These are phyloP conservation scores for Sturmia bella DNA, from an alignment of 2,888 invertebrate species.

Conservation along the genomic window DNA sequence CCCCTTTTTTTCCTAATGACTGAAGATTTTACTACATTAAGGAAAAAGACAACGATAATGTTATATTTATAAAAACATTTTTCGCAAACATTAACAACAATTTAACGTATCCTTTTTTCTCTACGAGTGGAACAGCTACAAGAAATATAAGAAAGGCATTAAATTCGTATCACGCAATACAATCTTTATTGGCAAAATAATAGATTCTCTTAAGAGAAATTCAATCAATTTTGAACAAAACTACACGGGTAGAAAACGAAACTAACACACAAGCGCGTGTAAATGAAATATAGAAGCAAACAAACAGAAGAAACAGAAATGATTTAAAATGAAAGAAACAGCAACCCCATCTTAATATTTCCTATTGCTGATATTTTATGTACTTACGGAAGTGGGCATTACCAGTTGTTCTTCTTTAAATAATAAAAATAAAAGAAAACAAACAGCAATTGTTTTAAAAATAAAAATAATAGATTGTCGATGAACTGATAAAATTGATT, in stretches of 20 bases:
- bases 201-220: slow-evolving; percentile 60
- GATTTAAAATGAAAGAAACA: slow-evolving; percentile 30
- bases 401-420: not conserved
- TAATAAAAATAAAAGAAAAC: slow-evolving; percentile 2
- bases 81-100: slow-evolving; percentile 58
- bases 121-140: slow-evolving; percentile 6
- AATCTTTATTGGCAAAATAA: slow-evolving; percentile 66
- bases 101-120: slow-evolving; percentile 55
- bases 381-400: slow-evolving; percentile 27
- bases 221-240: slow-evolving; percentile 62
- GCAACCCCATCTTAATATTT: slow-evolving; percentile 63
- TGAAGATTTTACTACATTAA: slow-evolving; percentile 55
- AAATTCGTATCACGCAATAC: slow-evolving; percentile 67
- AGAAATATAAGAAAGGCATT: slow-evolving; percentile 36
- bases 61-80: slow-evolving; percentile 59
- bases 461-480: slow-evolving; percentile 27
- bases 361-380: slow-evolving; percentile 32
- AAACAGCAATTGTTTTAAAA: slow-evolving; percentile 43
- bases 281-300: not conserved
- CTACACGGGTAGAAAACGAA: slow-evolving; percentile 12
- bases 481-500: slow-evolving; percentile 55
- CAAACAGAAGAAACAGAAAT: not conserved
- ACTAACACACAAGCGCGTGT: slow-evolving; percentile 22
- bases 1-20: slow-evolving; percentile 7
- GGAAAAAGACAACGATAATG: slow-evolving; percentile 22